A percentile compares a stretch with the other conserved stretches of the same genome.
Evolutionary conservation across 2,888 invertebrate species (phyloP).

Genomic region (Ochropleura leucogaster): DNA sequence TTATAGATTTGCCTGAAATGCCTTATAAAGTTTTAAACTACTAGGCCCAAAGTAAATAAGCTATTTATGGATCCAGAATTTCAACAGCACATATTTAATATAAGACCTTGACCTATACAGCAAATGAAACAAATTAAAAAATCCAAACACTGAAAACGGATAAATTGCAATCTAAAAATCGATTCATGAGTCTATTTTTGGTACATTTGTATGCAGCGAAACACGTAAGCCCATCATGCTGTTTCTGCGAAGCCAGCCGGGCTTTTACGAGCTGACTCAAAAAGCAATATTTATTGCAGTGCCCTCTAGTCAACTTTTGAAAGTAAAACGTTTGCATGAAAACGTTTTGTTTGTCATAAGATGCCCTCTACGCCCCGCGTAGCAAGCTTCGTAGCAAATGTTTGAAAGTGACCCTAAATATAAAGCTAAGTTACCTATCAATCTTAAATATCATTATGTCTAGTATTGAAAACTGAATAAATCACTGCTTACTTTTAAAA

Average conservation of each 20-base stretch:
- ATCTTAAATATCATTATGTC: neutral
- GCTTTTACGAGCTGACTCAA: constrained; percentile 31
- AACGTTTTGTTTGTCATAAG: neutral
- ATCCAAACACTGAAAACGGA: constrained; percentile 6
- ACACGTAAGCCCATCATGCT: constrained; percentile 22
- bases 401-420: neutral
- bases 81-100: neutral
- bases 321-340: constrained; percentile 8
- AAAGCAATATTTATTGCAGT: constrained; percentile 31
- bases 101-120: neutral
- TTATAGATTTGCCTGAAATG: neutral
- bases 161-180: constrained; percentile 31
- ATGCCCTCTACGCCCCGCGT: constrained; percentile 20
- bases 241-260: constrained; percentile 33
- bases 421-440: neutral
- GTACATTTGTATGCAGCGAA: constrained; percentile 39
- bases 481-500: neutral
- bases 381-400: constrained; percentile 38
- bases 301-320: constrained; percentile 10
- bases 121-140: neutral
- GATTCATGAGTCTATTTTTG: constrained; percentile 43
- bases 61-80: neutral
- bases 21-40: neutral
- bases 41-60: neutral
- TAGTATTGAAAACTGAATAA: neutral